A percentile compares a stretch with the other conserved stretches of the same genome.
Conservation (phyloP, 1,140 invertebrate genomes). For the Aporrectodea caliginosa region DNA sequence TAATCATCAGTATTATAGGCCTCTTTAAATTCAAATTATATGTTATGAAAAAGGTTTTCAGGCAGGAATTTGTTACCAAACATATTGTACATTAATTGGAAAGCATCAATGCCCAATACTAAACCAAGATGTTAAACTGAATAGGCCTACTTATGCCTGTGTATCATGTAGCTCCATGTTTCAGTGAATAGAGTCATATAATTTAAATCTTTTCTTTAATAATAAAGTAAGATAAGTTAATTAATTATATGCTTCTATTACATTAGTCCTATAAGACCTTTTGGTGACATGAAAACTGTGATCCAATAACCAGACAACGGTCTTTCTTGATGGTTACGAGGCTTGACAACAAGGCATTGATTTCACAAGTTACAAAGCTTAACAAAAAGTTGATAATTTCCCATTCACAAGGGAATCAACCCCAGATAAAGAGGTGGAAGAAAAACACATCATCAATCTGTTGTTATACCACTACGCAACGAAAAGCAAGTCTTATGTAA, state of each 20-base stretch:
- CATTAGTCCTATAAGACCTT: no score
- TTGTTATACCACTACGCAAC: constrained; percentile 10
- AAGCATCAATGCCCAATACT: no score
- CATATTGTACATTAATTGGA: constrained; percentile 18
- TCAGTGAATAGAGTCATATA: no score
- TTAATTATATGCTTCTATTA: no score
- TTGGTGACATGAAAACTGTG: no score
- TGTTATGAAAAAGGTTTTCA: constrained; percentile 14
- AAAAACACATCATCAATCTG: constrained; percentile 16
- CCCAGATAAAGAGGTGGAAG: background rate
- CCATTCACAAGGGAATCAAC: constrained; percentile 24
- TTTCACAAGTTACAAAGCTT: constrained; percentile 19
- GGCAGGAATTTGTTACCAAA: constrained; percentile 12
- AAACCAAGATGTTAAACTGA: no score
- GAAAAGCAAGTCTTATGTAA: constrained; percentile 32
- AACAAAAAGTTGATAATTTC: constrained; percentile 29
- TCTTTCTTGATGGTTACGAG: no score
- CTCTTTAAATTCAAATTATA: background rate
- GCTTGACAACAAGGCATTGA: constrained; percentile 30
- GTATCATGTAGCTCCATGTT: no score
- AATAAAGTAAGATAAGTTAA: no score
- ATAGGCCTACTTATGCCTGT: no score
- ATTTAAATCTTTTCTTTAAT: no score
- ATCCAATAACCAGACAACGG: no score
- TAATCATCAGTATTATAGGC: constrained; percentile 17